Evolutionary conservation across 2,888 invertebrate species (phyloP), one percentile per base, ranked within the genome.

Genomic region (Spisula solida): DNA sequence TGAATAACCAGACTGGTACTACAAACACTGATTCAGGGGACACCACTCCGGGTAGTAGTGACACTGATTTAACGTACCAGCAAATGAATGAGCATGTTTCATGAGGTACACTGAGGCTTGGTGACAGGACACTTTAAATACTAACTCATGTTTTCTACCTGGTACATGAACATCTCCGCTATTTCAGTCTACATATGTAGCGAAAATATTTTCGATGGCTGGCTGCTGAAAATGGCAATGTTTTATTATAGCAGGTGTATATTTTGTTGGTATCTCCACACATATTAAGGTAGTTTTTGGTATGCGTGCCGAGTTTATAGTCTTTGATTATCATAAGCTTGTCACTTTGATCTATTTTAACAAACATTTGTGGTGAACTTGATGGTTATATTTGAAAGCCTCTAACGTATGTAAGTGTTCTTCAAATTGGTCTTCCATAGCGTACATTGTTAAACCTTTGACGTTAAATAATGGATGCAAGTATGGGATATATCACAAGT

Each of bases 21-120:
- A 84, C 75, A 31, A 84, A 78, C 20, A 84, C 84, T 5, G 84
- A 84, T 14, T 84, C 84, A 20, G 70, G 55, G 51, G 84, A 85
- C 20, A 85, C 85, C 2, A 85, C 79, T 29, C 85, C 79, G 10
- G 48, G 85, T 31, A 85, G 85, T 79, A 79, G 85, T 56, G 79
- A 85, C 56, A 51, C 31, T 56, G 85, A 85, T 51, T 51, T 78
- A 41, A 48, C 78, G 16, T 79, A 85, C 34, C 85, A 85, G 51
- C 70, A 70, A 51, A 75, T 83, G 29, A 70, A 83, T n/a, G 75
- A 75, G 31, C 16, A 51, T 48, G 83, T 70, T 18, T 75, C 75
- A 16, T 29, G 48, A 47, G 70, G 51, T 20, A 51, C 10, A 75
- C 75, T 31, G 16, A 20, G 29, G 31, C 10, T 51, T 4, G 16